Percentiles rank a stretch among this genome's conserved stretches.
Conservation (phyloP, 1,140 invertebrate species). For the Apis cerana region DNA sequence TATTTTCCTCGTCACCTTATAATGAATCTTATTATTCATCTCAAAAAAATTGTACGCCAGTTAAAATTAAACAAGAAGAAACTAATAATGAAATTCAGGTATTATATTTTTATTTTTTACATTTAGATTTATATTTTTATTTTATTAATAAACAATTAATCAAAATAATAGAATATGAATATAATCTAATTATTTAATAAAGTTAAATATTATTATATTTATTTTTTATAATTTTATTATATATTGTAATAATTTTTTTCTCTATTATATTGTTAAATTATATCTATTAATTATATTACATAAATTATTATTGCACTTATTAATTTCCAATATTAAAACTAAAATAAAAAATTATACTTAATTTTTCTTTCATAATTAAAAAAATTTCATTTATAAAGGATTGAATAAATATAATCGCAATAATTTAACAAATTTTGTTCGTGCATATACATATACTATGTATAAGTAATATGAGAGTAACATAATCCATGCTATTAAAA, state of each 20-base stretch:
- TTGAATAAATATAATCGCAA: neutral
- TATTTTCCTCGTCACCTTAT: conserved; percentile 47
- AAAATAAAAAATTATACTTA: neutral
- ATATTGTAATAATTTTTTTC: too few relatives aligned
- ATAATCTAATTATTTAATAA: too few relatives aligned
- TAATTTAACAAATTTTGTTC: neutral
- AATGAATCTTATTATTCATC: conserved; percentile 34
- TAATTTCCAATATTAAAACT: neutral
- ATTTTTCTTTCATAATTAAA: too few relatives aligned
- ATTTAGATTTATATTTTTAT: neutral
- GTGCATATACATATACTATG: neutral
- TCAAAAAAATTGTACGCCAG: conserved; percentile 34
- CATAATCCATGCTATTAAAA: conserved; percentile 24
- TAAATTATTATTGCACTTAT: neutral
- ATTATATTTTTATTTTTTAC: conserved; percentile 42
- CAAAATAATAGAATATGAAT: too few relatives aligned
- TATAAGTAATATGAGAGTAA: conserved; percentile 3
- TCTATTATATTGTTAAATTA: too few relatives aligned
- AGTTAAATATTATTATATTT: too few relatives aligned
- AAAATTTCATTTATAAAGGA: neutral
- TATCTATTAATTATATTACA: too few relatives aligned
- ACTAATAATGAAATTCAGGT: conserved; percentile 82
- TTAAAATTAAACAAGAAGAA: conserved; percentile 80
- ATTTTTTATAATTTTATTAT: too few relatives aligned
- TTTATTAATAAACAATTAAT: too few relatives aligned